Evolutionary conservation across 2,888 invertebrate species (phyloP), one percentile per base, ranked within the genome.

Genomic region (Litoditis marina): DNA sequence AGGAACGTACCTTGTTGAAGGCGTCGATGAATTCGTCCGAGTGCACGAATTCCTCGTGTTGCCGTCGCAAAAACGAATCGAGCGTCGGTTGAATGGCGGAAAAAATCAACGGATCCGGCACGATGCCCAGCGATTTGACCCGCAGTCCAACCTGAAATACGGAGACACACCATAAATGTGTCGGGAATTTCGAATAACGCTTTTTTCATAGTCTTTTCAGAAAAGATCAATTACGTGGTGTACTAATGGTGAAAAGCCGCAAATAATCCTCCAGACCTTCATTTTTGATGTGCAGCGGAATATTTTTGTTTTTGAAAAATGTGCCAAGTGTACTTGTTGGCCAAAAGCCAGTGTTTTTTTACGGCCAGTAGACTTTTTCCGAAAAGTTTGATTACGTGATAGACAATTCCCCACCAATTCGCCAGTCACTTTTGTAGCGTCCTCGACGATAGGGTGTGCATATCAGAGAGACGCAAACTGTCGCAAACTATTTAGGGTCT

Each of bases 1-100:
- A 16, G 30, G 25, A 46, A 34, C 11, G 22, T 32, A 72, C 66
- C 60, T 67, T 63, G 65, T 79, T 79, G 59, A 78, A 74, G 25
- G 75, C 71, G 22, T 80, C 78, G 16, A 79, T 61, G 57, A 79
- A 79, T 50, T 77, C 77, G 42, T 77, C 76, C 13, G 79, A 79
- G 1, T 51, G 28, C 27, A 71, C 69, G 60, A 79, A 79, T 22
- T 71, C 60, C n/a, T 72, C 66, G 63, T 79, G 79, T 50, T 80
- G 77, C 1, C 60, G 25, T 8, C 75, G 55, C 4, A 79, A 63
- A 58, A 71, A 74, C 6, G 55, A 63, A 2, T 66, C 46, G 11
- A 67, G 59, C 0, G 49, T 19, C 11, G 7, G 22, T 4, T 27
- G 34, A 5, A 61, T 7, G 3, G 54, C 42, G 1, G 39, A 31